Conservation (phyloP, 2,113 vertebrate genomes). For the Phalacrocorax pelagicus region DNA sequence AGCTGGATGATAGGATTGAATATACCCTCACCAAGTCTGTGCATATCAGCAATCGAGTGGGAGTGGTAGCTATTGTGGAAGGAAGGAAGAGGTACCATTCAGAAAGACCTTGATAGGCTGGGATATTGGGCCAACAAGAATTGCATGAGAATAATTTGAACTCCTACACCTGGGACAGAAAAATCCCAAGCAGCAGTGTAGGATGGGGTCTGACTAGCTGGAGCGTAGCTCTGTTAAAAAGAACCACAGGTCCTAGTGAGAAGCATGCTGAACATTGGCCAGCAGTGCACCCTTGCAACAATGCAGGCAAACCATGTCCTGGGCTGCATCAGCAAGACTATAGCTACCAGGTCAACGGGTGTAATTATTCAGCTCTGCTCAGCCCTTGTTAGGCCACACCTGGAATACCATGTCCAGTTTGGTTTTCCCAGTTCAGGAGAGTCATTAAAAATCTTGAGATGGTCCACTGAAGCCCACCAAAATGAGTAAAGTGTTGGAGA, state of each 20-base stretch:
- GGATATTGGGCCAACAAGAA: neutral
- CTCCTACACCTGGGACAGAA: neutral
- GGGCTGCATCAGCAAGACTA: neutral
- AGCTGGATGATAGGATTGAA: neutral
- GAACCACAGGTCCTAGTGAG: neutral
- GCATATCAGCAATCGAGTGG: neutral
- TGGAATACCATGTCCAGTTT: neutral
- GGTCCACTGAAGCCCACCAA: neutral
- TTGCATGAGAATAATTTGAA: neutral
- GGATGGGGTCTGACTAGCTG: neutral
- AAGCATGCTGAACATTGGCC: neutral
- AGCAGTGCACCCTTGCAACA: neutral
- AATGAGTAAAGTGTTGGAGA: neutral
- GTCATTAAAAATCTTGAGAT: neutral
- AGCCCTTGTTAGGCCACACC: neutral
- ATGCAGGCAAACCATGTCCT: neutral
- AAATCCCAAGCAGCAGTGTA: neutral
- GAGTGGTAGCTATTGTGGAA: neutral
- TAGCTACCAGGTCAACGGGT: neutral
- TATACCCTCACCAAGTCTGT: neutral
- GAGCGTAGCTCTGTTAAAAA: neutral
- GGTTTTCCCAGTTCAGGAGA: neutral
- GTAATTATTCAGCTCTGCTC: neutral
- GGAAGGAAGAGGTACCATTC: neutral
- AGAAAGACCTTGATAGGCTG: neutral